These are phyloP conservation scores for Amphilophus citrinellus DNA, from an alignment of 2,113 vertebrate species.

Conservation along the genomic window DNA sequence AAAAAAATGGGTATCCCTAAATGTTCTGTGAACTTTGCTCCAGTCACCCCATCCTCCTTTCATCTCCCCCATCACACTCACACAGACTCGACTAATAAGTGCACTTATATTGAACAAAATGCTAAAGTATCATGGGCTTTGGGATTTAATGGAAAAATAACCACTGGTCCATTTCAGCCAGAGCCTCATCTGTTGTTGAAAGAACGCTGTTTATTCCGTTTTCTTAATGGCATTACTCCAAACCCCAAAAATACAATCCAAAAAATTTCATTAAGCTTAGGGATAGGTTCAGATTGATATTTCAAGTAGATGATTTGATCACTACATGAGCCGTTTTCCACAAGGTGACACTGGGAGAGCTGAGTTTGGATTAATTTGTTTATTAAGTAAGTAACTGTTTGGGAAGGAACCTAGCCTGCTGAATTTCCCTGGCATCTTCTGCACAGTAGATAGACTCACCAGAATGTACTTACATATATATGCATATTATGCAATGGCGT, in stretches of 20 bases:
- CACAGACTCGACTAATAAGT: slow-evolving; percentile 66
- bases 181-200: slow-evolving; percentile 9
- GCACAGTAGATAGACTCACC: neutral
- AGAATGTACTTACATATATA: neutral
- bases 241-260: neutral
- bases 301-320: neutral
- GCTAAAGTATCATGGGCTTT: slow-evolving; percentile 25
- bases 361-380: neutral
- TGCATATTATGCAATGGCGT: slow-evolving; percentile 12
- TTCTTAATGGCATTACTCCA: neutral
- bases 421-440: neutral
- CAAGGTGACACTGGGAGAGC: neutral
- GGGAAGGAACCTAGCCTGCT: neutral
- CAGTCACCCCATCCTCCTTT: slow-evolving; percentile 69
- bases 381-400: neutral
- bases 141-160: slow-evolving; percentile 43
- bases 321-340: neutral
- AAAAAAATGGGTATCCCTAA: slow-evolving; percentile 67
- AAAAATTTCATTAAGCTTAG: neutral
- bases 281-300: neutral
- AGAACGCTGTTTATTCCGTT: neutral
- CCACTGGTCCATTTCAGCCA: slow-evolving; percentile 14
- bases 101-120: slow-evolving; percentile 70
- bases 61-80: slow-evolving; percentile 68
- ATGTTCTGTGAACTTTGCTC: slow-evolving; percentile 74